phyloP scores from a whole-genome alignment of 2,888 invertebrate species.

The Teleiodes luculella region DNA sequence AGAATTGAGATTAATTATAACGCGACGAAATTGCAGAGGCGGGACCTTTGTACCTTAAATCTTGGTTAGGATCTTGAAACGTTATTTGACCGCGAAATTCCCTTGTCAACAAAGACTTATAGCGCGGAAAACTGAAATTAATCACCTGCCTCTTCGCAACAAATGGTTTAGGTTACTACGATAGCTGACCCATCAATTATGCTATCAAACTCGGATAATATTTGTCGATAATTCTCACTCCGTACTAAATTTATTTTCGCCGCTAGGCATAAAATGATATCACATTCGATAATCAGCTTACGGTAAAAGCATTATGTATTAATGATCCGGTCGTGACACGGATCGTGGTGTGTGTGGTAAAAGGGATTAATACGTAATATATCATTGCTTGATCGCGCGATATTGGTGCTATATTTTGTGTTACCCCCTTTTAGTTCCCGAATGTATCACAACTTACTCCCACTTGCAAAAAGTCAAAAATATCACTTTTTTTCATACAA shows the following conservation, averaged over 20 bases:
- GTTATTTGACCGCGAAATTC: neutral
- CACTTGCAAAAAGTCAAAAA: too few species aligned
- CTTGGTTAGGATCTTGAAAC: neutral
- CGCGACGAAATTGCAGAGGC: slow-evolving; percentile 45
- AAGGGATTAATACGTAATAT: too few species aligned
- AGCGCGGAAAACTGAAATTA: neutral
- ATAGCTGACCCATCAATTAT: neutral
- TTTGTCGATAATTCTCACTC: neutral
- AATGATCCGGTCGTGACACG: neutral
- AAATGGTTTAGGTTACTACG: neutral
- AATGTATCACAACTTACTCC: too few species aligned
- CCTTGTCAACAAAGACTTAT: neutral
- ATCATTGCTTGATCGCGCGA: too few species aligned
- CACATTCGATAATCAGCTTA: neutral
- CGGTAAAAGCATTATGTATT: neutral
- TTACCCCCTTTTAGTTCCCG: too few species aligned
- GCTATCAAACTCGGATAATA: neutral
- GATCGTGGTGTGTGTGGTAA: too few species aligned
- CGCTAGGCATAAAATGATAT: neutral
- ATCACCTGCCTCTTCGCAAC: neutral
- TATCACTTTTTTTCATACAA: too few species aligned
- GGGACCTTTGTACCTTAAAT: neutral
- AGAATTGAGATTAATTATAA: slow-evolving; percentile 10
- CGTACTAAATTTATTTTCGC: neutral
- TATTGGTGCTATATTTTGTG: too few species aligned